A percentile compares a stretch with the other conserved stretches of the same genome.
phyloP scores from a whole-genome alignment of 2,113 vertebrate genomes.

The zebrafish (Danio rerio) region GRCz12tu NC_133198.1:29630001-29630500 shows the following conservation, averaged over 20 bases:
- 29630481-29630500: too few relatives aligned
- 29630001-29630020: background rate
- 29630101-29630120: constrained; percentile 68
- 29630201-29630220: background rate
- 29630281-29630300: background rate
- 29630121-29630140: constrained; percentile 16
- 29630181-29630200: background rate
- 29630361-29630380: too few relatives aligned
- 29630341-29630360: too few relatives aligned
- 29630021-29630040: constrained; percentile 38
- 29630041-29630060: constrained; percentile 63
- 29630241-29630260: background rate
- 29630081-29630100: constrained; percentile 66
- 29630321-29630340: too few relatives aligned
- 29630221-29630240: background rate
- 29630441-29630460: too few relatives aligned
- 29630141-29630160: background rate
- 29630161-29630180: background rate
- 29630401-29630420: too few relatives aligned
- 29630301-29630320: too few relatives aligned
- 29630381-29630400: too few relatives aligned
- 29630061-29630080: constrained; percentile 70
- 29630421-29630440: too few relatives aligned
- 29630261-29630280: background rate
- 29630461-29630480: too few relatives aligned